A percentile compares a stretch with the other conserved stretches of the same genome.
Evolutionary conservation across 2,113 vertebrate species (phyloP).

Genomic region (Zapus hudsonius): DNA sequence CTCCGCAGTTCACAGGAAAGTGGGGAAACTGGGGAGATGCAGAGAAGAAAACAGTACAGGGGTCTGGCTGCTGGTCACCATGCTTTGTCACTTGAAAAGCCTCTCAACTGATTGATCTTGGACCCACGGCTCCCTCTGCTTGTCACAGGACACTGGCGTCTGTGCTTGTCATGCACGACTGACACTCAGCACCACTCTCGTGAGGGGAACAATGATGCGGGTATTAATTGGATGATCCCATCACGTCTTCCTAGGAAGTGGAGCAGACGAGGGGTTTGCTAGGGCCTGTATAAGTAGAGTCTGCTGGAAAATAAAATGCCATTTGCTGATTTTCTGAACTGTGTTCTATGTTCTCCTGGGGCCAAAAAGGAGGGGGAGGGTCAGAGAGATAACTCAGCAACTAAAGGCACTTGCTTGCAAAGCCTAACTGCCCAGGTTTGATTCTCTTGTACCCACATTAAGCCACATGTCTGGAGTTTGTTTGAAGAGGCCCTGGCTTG

Average conservation of each 20-base stretch:
- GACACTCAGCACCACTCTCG: constrained; percentile 66
- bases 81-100: constrained; percentile 76
- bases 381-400: too few species aligned
- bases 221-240: background rate
- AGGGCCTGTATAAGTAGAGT: background rate
- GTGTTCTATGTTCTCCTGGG: background rate
- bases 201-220: constrained; percentile 64
- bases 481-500: too few species aligned
- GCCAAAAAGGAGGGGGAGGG: background rate
- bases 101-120: constrained; percentile 82
- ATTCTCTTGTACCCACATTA: too few species aligned
- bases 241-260: background rate
- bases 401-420: too few species aligned
- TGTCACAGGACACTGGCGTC: constrained; percentile 69
- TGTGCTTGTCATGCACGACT: constrained; percentile 52
- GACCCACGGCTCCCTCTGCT: constrained; percentile 71
- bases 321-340: background rate
- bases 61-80: constrained; percentile 53
- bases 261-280: background rate
- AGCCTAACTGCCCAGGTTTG: too few species aligned
- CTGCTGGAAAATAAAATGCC: background rate
- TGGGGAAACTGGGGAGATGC: background rate
- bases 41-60: background rate
- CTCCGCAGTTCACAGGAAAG: constrained; percentile 80
- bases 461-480: too few species aligned